A percentile compares a stretch with the other conserved stretches of the same genome.
Evolutionary conservation across 2,113 vertebrate genomes (phyloP).

Genomic region (Proterorhinus semilunaris): DNA sequence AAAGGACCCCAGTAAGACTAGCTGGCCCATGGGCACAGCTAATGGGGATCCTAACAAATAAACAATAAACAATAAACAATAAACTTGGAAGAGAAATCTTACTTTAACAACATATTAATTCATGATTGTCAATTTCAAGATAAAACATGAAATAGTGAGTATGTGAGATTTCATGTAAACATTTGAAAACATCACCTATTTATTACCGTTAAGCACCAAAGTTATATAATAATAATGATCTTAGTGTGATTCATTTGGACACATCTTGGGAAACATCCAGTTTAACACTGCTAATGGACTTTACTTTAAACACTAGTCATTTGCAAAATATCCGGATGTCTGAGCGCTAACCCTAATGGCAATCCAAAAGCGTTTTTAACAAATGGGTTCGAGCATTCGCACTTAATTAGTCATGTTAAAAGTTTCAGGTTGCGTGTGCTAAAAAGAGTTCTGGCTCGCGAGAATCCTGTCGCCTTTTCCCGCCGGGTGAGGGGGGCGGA

Average conservation of each 20-base stretch:
- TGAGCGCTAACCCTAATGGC: neutral
- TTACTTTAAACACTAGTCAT: neutral
- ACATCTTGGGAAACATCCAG: neutral
- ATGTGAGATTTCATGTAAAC: no score
- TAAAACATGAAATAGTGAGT: no score
- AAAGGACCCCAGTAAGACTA: no score
- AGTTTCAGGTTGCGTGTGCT: neutral
- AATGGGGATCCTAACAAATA: no score
- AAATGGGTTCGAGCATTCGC: neutral
- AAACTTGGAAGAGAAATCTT: no score
- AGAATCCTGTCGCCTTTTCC: neutral
- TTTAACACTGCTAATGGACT: neutral
- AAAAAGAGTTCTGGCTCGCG: neutral
- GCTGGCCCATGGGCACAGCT: no score
- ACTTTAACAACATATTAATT: no score
- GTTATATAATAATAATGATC: no score
- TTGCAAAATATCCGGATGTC: neutral
- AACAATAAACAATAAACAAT: no score
- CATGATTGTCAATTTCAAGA: no score
- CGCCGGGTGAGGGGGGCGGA: slow-evolving; percentile 3
- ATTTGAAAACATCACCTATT: no score
- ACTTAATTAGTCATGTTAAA: neutral
- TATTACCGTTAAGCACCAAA: no score
- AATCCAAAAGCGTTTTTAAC: neutral
- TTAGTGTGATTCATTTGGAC: neutral